These are phyloP conservation scores for Rynchops niger DNA, from an alignment of 2,113 vertebrate genomes.

Conservation along the genomic window DNA sequence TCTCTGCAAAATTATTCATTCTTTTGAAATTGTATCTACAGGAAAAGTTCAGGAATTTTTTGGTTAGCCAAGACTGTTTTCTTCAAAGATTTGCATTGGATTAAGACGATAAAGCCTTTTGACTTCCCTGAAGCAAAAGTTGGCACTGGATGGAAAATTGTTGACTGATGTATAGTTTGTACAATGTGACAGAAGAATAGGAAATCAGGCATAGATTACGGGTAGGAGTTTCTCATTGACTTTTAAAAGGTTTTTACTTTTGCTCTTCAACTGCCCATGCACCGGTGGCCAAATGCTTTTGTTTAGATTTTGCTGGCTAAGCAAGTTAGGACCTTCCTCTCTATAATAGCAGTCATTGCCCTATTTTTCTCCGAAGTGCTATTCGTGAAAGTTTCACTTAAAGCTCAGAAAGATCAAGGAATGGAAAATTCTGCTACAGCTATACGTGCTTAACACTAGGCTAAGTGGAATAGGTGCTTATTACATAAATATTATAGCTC, in stretches of 20 bases:
- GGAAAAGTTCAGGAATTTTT: not conserved
- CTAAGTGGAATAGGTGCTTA: not conserved
- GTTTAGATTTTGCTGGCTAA: not conserved
- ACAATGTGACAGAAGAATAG: not conserved
- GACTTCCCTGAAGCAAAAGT: not conserved
- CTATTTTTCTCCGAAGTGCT: not conserved
- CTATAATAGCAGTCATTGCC: not conserved
- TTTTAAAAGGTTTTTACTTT: not conserved
- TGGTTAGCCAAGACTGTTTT: not conserved
- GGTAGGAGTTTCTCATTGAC: not conserved
- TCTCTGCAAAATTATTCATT: not conserved
- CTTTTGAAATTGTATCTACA: slow-evolving; percentile 3
- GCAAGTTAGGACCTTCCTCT: not conserved
- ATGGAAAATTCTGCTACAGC: not conserved
- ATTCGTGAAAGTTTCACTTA: not conserved
- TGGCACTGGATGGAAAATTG: not conserved
- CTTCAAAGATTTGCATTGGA: not conserved
- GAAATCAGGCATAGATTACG: not conserved
- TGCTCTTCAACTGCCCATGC: not conserved
- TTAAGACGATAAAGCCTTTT: not conserved
- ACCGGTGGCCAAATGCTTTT: not conserved
- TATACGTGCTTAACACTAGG: not conserved
- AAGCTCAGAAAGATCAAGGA: not conserved
- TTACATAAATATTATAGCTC: not conserved
- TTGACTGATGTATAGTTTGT: not conserved